Conservation (phyloP, 2,888 invertebrate genomes). For the Leucophenga montana region DNA sequence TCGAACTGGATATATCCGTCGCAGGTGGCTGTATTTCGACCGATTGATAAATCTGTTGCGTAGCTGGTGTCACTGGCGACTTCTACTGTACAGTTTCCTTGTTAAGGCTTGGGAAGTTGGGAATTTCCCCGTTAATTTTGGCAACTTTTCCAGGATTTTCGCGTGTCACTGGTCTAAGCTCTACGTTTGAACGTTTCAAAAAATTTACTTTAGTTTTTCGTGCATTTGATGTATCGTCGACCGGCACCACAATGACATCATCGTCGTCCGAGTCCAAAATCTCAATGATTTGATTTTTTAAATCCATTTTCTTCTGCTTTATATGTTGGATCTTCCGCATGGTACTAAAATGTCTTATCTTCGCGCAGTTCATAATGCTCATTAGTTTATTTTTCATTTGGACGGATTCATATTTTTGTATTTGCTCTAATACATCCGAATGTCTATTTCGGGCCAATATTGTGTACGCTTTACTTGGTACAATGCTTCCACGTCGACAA, state of each 20-base stretch:
- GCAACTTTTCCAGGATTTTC: constrained; percentile 6
- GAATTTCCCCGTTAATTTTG: not conserved
- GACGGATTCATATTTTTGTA: constrained; percentile 51
- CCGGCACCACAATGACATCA: constrained; percentile 31
- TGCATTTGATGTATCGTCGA: not conserved
- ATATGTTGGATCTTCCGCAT: constrained; percentile 47
- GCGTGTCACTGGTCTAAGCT: constrained; percentile 33
- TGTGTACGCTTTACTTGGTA: constrained; percentile 57
- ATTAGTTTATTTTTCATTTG: constrained; percentile 51
- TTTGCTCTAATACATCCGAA: constrained; percentile 39
- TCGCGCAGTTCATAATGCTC: constrained; percentile 56
- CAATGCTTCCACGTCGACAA: constrained; percentile 59
- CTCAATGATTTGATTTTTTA: constrained; percentile 38
- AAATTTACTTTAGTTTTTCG: not conserved
- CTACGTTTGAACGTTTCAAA: constrained; percentile 27
- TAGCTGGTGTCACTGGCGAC: too few relatives aligned
- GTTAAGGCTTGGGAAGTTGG: too few relatives aligned
- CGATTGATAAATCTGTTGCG: not conserved
- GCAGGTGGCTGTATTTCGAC: constrained; percentile 3
- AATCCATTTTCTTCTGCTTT: constrained; percentile 29
- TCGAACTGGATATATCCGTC: too few relatives aligned
- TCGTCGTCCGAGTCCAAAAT: constrained; percentile 53
- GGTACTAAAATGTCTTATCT: constrained; percentile 60
- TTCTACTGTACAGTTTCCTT: too few relatives aligned
- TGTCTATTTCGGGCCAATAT: constrained; percentile 59